Evolutionary conservation across 2,113 vertebrate genomes (phyloP), one percentile per base, ranked within the genome.

Genomic region (Ophiodon elongatus): DNA sequence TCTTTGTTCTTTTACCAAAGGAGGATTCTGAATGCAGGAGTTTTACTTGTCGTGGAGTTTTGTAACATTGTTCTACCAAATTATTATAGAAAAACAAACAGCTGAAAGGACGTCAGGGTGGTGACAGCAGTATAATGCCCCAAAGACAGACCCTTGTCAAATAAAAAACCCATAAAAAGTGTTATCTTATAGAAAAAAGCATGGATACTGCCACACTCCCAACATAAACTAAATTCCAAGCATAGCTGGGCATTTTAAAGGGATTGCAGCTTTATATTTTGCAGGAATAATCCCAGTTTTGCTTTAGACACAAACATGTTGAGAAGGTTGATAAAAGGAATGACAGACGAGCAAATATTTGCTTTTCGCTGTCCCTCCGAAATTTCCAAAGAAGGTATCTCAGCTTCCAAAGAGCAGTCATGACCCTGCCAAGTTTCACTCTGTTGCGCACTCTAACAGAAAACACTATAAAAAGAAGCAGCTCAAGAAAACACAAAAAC

Each of bases 131-230:
- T 27, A 19, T 52, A 19, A 25, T 0, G n/a, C 11, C 25, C 2
- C 7, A 43, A 33, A 43, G 25, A 21, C 21, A n/a, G 11, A 17
- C 2, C n/a, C 6, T 43, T 41, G 25, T 67, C 63, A 68, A 68
- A 78, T 19, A 78, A 23, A 13, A 47, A 62, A 79, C 76, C 19
- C 27, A 56, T 69, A 45, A 68, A 76, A 59, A 59, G 37, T 59
- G 52, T 45, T 59, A 77, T 59, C 35, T 43, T 17, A 29, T n/a
- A 9, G 31, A 11, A 56, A 19, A n/a, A 41, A 0, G 0, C 37
- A n/a, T 43, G 7, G 33, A 29, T 31, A 11, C 37, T 10, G 47
- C 9, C 31, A 27, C 45, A 54, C 43, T 47, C 35, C 21, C 60
- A 67, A 39, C 23, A 33, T 56, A 19, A 43, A 80, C 43, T 57